Conservation (phyloP, 64 coral and sea anemone genomes). For the Montipora cactus region DNA sequence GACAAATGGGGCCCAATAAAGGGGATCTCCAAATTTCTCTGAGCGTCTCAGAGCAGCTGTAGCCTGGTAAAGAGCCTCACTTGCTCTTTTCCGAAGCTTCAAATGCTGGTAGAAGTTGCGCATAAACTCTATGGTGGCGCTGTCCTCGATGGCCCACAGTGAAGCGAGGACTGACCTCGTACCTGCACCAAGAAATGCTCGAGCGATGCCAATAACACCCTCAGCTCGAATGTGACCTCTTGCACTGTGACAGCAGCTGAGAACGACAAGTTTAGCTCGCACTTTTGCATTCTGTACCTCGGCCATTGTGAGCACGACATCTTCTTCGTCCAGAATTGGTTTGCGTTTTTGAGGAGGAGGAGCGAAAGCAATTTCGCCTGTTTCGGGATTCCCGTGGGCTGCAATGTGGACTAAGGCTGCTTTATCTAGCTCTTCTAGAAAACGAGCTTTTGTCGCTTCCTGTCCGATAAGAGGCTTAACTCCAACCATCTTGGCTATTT, state of each 20-base stretch:
- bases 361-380: slow-evolving; percentile 33
- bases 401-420: slow-evolving; percentile 43
- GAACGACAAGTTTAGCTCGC: slow-evolving; percentile 54
- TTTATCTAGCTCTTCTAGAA: slow-evolving; percentile 17
- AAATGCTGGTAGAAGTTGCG: slow-evolving; percentile 30
- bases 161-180: slow-evolving; percentile 40
- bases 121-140: slow-evolving; percentile 34
- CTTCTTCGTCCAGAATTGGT: slow-evolving; percentile 4
- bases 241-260: slow-evolving; percentile 41
- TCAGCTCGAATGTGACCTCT: slow-evolving; percentile 14
- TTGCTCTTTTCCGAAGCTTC: slow-evolving; percentile 31
- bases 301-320: slow-evolving; percentile 45
- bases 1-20: slow-evolving; percentile 52
- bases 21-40: neutral
- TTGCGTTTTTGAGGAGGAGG: neutral
- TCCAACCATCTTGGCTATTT: slow-evolving; percentile 22
- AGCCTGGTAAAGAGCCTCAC: slow-evolving; percentile 43
- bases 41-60: slow-evolving; percentile 6
- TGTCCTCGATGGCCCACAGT: slow-evolving; percentile 24
- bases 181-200: slow-evolving; percentile 64
- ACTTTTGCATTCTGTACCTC: slow-evolving; percentile 32
- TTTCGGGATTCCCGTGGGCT: neutral
- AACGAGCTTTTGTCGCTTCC: slow-evolving; percentile 31
- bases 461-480: slow-evolving; percentile 8
- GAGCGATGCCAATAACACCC: slow-evolving; percentile 44